Evolutionary conservation across 2,797 vertebrate species (phyloP), one percentile per base, ranked within the genome.

Genomic region (Ibycter americanus): DNA sequence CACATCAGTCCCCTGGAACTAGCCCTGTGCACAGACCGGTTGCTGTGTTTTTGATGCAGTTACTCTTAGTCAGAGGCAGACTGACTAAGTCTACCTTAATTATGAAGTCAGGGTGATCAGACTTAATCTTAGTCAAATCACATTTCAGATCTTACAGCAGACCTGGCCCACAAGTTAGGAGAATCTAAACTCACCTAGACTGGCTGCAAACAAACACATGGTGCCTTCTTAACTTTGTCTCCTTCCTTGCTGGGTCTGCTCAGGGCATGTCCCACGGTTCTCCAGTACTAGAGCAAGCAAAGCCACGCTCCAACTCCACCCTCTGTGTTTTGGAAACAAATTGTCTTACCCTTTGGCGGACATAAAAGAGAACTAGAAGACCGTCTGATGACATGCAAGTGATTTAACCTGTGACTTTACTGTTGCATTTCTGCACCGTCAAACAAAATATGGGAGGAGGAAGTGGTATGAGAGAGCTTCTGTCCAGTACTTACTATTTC

Each of bases 71-170:
- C 74, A 93, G 74, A 95, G 65, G 79, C 15, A 81, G 87, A 74
- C 56, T 46, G 67, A 73, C 51, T 83, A 90, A 65, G 61, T 61
- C 68, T 80, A 34, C 66, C 67, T 92, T 89, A 71, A 83, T 93
- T 81, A 93, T 8, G 10, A 93, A 90, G 89, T 73, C 74, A 83
- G 74, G 44, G 63, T 55, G 95, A 83, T 66, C 46, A 92, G 71
- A 74, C 73, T 90, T 80, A 74, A 32, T 83, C 17, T 47, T 81
- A 96, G 89, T 72, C 92, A 96, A 97, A 97, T 91, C 44, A 71
- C 23, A 10, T 82, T 81, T 87, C 76, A 87, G 56, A 72, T 51
- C 82, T 81, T 72, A 58, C 22, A 85, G 61, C 51, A 62, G 85
- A 95, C 49, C 10, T 88, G 42, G 66, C 38, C 61, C 65, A 72